phyloP scores from a whole-genome alignment of 2,113 vertebrate species.

The Rhabdomys dilectus region DNA sequence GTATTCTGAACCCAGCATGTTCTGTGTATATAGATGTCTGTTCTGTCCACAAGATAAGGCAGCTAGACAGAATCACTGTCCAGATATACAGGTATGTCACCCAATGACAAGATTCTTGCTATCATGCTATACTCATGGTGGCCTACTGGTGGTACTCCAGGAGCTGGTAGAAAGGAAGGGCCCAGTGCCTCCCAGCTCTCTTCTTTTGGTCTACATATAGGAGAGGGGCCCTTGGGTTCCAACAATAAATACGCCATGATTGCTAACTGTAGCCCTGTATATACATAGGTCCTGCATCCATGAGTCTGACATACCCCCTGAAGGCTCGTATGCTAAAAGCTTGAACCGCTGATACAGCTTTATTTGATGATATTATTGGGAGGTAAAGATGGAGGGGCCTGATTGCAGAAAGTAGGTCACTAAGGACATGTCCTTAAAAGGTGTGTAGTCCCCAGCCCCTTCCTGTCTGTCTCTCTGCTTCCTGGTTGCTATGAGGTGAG shows the following conservation, averaged over 20 bases:
- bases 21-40: not conserved
- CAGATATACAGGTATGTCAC: too few relatives aligned
- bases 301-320: not conserved
- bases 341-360: not conserved
- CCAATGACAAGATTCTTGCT: not conserved
- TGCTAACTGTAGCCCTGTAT: not conserved
- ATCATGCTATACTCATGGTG: not conserved
- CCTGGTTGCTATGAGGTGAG: not conserved
- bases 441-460: not conserved
- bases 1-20: not conserved
- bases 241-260: not conserved
- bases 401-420: not conserved
- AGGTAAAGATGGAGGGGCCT: too few relatives aligned
- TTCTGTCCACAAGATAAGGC: not conserved
- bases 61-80: not conserved
- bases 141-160: too few relatives aligned
- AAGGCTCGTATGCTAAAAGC: not conserved
- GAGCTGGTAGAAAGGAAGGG: not conserved
- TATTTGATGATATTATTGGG: not conserved
- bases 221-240: not conserved
- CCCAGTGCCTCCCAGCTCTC: not conserved
- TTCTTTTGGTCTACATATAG: not conserved
- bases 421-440: not conserved
- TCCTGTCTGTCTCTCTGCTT: not conserved
- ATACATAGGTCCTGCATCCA: not conserved